Conservation (phyloP, 2,797 vertebrate genomes). For the Manis javanica region DNA sequence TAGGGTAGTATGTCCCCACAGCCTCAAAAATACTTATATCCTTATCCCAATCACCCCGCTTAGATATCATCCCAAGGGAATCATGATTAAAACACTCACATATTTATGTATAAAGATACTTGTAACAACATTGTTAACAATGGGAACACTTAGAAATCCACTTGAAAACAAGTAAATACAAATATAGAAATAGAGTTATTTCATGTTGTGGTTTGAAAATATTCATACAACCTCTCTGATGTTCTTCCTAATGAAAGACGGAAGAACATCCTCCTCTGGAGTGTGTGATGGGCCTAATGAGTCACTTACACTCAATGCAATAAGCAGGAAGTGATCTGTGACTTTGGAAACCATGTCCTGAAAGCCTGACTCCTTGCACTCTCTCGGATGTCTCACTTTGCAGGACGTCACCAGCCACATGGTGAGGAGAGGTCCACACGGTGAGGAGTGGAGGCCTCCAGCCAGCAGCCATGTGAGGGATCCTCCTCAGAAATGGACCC, state of each 20-base stretch:
- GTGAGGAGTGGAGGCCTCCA: accelerated
- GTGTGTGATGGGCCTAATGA: not conserved
- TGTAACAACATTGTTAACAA: not conserved
- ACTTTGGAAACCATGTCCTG: not conserved
- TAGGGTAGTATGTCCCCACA: not conserved
- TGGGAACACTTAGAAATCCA: not conserved
- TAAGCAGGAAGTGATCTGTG: too few species aligned
- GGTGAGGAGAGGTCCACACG: accelerated
- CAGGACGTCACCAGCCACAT: accelerated
- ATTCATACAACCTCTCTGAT: not conserved
- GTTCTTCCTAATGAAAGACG: not conserved
- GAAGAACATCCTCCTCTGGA: not conserved
- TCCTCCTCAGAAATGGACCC: too few species aligned
- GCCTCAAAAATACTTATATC: not conserved
- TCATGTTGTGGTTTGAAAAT: not conserved
- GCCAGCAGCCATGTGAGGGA: not conserved
- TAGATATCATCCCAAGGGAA: not conserved
- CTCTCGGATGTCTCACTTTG: not conserved
- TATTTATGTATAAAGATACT: not conserved
- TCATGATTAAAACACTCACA: not conserved
- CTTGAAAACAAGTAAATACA: not conserved
- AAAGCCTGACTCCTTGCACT: not conserved
- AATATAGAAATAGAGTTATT: not conserved
- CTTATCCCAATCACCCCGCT: not conserved
- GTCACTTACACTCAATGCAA: not conserved